phyloP scores from a whole-genome alignment of 2,113 vertebrate species.

The Sylvia atricapilla region DNA sequence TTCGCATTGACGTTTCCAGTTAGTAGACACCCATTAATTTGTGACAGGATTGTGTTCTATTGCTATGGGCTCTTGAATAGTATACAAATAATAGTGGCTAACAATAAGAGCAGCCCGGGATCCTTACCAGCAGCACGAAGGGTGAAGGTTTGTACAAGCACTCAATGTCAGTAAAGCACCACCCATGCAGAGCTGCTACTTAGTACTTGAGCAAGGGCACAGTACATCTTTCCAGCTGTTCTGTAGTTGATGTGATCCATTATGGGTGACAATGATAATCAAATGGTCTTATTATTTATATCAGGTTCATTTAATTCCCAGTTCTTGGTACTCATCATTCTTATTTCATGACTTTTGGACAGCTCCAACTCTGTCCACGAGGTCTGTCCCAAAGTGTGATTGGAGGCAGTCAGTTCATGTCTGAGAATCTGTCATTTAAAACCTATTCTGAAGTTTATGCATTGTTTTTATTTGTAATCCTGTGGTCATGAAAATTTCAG shows the following conservation, averaged over 20 bases:
- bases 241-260: neutral
- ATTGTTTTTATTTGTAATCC: neutral
- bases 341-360: neutral
- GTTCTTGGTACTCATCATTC: neutral
- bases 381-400: neutral
- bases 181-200: neutral
- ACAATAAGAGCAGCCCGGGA: neutral
- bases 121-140: neutral
- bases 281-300: neutral
- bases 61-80: neutral
- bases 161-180: neutral
- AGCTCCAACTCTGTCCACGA: neutral
- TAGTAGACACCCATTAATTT: constrained; percentile 14
- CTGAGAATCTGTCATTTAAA: neutral
- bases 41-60: neutral
- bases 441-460: neutral
- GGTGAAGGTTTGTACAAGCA: neutral
- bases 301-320: neutral
- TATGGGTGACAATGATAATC: neutral
- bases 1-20: constrained; percentile 25
- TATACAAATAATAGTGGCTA: neutral
- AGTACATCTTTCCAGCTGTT: neutral
- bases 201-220: neutral
- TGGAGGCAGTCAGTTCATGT: neutral
- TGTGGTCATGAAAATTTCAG: neutral